These are phyloP conservation scores for Neodiprion virginianus DNA, from an alignment of 1,140 invertebrate species.

Conservation along the genomic window DNA sequence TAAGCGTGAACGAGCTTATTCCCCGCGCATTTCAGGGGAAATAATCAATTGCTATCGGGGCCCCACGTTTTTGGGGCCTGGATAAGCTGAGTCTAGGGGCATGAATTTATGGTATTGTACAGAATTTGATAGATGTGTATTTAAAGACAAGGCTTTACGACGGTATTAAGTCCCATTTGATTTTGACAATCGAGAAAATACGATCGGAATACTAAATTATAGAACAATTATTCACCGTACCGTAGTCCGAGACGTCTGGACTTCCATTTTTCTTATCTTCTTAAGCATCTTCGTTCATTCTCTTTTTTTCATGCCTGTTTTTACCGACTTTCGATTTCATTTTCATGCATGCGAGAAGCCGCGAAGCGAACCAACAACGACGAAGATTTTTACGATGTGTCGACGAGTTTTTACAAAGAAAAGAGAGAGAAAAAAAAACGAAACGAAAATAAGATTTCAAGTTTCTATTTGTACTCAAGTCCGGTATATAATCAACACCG, in stretches of 20 bases:
- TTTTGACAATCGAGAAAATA: not conserved
- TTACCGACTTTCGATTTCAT: not conserved
- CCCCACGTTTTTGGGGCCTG: not conserved
- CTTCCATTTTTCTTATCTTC: too few relatives aligned
- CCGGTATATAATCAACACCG: not conserved
- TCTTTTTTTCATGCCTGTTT: not conserved
- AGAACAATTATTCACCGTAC: not conserved
- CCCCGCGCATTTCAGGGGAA: not conserved
- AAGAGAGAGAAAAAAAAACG: not conserved
- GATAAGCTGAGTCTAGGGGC: not conserved
- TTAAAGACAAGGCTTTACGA: not conserved
- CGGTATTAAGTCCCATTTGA: slow-evolving; percentile 5
- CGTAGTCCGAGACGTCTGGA: not conserved
- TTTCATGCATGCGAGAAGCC: not conserved
- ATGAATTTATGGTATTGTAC: not conserved
- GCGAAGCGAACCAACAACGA: not conserved
- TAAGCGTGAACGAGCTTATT: not conserved
- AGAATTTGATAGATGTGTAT: not conserved
- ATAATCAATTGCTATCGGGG: not conserved
- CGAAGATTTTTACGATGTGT: not conserved
- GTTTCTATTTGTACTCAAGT: not conserved
- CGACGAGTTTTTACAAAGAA: not conserved
- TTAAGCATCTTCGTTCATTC: not conserved
- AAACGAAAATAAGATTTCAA: not conserved
- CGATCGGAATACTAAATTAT: not conserved